phyloP scores from a whole-genome alignment of 1,140 invertebrate species.

The Tetragonula clypearis region DNA sequence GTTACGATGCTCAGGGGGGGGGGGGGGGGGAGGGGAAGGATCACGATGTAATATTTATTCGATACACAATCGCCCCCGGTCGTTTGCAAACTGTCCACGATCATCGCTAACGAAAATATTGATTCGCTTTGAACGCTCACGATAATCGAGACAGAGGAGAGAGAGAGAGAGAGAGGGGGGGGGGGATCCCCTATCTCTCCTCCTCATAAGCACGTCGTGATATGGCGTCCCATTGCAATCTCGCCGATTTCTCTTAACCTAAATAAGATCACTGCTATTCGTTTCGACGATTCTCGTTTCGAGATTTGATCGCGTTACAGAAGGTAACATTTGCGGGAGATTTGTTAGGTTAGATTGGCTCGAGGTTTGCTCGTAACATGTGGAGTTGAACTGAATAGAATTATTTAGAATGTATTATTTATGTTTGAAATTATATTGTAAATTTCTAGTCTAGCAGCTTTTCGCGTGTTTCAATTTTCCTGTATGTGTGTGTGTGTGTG shows the following conservation, averaged over 20 bases:
- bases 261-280: background rate
- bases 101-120: background rate
- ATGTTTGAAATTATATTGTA: no score
- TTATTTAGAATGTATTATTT: no score
- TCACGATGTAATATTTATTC: slow-evolving; percentile 33
- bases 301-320: background rate
- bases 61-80: background rate
- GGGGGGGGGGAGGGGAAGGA: no score
- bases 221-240: background rate
- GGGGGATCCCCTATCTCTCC: no score
- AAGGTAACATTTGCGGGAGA: background rate
- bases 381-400: no score
- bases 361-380: no score
- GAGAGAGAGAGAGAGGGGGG: no score
- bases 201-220: background rate
- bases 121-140: background rate
- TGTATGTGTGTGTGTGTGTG: no score
- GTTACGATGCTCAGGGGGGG: background rate
- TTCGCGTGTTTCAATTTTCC: no score
- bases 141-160: background rate
- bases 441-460: no score
- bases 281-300: no score
- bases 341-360: background rate
- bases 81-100: background rate
- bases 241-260: background rate